Percentiles rank a stretch among this genome's conserved stretches.
phyloP scores from a whole-genome alignment of 2,888 invertebrate species.

The Anarsia innoxiella region DNA sequence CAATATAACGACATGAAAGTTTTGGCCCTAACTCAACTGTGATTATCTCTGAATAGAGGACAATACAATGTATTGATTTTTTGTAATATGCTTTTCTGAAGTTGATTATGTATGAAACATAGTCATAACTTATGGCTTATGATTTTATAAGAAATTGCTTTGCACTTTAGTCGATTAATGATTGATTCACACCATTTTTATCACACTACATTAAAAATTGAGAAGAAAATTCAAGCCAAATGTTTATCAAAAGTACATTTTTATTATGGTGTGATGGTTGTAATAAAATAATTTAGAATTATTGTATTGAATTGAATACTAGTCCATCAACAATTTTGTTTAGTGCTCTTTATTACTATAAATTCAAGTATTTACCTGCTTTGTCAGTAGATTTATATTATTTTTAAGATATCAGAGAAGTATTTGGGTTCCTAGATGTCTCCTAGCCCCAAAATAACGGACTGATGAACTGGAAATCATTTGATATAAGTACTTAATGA shows the following conservation, averaged over 20 bases:
- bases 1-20: conserved; percentile 28
- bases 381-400: conserved; percentile 4
- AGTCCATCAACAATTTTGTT: conserved; percentile 50
- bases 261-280: conserved; percentile 6
- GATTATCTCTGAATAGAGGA: conserved; percentile 55
- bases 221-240: background rate
- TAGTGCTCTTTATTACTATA: conserved; percentile 19
- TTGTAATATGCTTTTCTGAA: conserved; percentile 17
- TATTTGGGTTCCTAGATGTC: background rate
- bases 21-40: conserved; percentile 61
- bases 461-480: conserved; percentile 17
- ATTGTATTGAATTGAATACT: conserved; percentile 52
- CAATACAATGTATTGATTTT: conserved; percentile 33
- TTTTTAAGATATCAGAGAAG: conserved; percentile 2
- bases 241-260: too few species aligned
- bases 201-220: background rate
- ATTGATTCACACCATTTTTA: too few species aligned
- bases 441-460: conserved; percentile 17
- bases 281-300: conserved; percentile 17
- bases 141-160: conserved; percentile 36
- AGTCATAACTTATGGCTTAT: too few species aligned
- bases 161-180: conserved; percentile 34
- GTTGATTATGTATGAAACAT: background rate
- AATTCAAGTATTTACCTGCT: conserved; percentile 5
- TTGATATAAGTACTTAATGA: conserved; percentile 16